Conservation (phyloP, 2,113 vertebrate genomes). For the Dissostichus mawsoni region DNA sequence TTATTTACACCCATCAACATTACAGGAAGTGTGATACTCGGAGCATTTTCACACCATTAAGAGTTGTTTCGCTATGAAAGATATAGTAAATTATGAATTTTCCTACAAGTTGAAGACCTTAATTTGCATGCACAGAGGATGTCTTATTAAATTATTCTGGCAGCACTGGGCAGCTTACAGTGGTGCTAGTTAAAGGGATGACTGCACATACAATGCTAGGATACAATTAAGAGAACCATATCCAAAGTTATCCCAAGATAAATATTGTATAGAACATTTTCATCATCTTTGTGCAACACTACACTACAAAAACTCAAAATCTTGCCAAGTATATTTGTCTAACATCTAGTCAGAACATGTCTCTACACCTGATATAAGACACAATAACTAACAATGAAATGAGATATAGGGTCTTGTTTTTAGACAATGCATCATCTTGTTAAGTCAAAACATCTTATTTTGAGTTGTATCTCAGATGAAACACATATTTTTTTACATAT, state of each 20-base stretch:
- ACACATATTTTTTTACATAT: too few species aligned
- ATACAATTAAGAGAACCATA: not conserved
- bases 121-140: not conserved
- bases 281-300: too few species aligned
- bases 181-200: not conserved
- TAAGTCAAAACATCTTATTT: too few species aligned
- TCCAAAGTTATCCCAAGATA: not conserved
- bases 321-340: too few species aligned
- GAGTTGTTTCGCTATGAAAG: not conserved
- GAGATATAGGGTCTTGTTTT: too few species aligned
- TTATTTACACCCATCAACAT: conserved; percentile 36
- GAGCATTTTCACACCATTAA: conserved; percentile 5
- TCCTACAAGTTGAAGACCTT: not conserved
- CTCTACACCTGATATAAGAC: too few species aligned
- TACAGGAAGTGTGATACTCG: conserved; percentile 17
- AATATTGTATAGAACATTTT: not conserved
- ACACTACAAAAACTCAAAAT: too few species aligned
- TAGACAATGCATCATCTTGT: too few species aligned
- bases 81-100: not conserved
- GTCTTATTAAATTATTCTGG: not conserved
- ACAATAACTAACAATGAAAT: too few species aligned
- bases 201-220: not conserved
- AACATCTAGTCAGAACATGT: too few species aligned
- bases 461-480: too few species aligned
- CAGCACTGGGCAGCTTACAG: not conserved